Base-by-base conservation (phyloP, 2,888 invertebrate genomes). In the Agapostemon virescens region DNA sequence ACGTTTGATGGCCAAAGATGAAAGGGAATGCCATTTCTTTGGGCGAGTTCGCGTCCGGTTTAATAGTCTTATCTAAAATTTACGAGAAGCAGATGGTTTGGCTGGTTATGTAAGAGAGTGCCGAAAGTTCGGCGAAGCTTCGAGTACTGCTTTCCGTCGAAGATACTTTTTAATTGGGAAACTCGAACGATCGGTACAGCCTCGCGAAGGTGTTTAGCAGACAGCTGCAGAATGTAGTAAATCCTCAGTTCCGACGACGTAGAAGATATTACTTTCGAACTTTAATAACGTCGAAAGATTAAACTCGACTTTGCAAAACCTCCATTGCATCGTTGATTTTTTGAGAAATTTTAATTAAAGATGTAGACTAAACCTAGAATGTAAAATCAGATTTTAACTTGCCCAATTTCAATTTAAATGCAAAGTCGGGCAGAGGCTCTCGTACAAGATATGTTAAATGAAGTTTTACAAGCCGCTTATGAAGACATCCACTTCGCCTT, bases 141-240 rank as follows among this genome's bases (percentile, higher is more conserved):
- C 33, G 33, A 30, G 33, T 13, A n/a, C 23, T n/a, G 49, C 15
- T 73, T 26, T 20, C 79, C 17, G 40, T 72, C 38, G 78, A 30
- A 40, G 42, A 17, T 63, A 49, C n/a, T 55, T 69, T 77, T 85
- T 81, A 85, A 83, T 85, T 81, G 70, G 20, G 26, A 70, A 85
- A 79, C 63, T 76, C 49, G 33, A 23, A 36, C 55, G 38, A 42
- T 38, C 36, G 52, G 69, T 72, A 58, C 23, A 40, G 30, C 17
- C 7, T 38, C 33, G 36, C 26, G 23, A 26, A 42, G 30, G 30
- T 61, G 55, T 74, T 73, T 74, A 69, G 71, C 45, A 23, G 66
- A 67, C 69, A 33, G 20, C 33, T 36, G 40, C 30, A 38, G 81
- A 81, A 67, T 45, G 23, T 58, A 26, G 55, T 45, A 55, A 69